Conservation (phyloP, 2,113 vertebrate species). For the Brevimyrus niger region DNA sequence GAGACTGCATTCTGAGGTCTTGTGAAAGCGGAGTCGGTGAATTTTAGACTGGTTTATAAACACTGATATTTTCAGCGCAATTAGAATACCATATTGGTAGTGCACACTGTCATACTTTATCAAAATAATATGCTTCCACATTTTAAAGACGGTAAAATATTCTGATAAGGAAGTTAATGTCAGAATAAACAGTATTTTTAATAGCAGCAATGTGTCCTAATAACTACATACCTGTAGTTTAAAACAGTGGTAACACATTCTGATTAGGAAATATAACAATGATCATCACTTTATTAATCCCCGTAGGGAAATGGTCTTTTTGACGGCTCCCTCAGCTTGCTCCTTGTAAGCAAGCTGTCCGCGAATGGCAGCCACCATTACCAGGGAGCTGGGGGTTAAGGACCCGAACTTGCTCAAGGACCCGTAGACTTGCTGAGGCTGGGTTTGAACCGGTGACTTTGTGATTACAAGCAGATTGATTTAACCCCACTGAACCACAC, state of each 20-base stretch:
- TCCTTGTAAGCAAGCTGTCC: too few species aligned
- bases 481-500: too few species aligned
- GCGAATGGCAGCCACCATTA: too few species aligned
- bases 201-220: neutral
- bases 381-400: too few species aligned
- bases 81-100: too few species aligned
- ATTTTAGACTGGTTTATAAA: neutral
- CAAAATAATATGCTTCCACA: neutral
- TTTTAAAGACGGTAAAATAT: neutral
- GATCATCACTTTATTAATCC: too few species aligned
- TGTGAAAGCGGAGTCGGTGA: neutral
- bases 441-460: too few species aligned
- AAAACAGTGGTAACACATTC: neutral
- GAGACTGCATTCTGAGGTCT: neutral
- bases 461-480: too few species aligned
- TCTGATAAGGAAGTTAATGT: neutral
- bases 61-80: neutral
- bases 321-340: too few species aligned
- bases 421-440: too few species aligned
- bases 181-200: neutral
- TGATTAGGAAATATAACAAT: neutral
- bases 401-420: too few species aligned
- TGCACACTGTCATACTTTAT: neutral
- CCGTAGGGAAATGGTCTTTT: too few species aligned
- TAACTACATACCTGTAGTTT: neutral